Percentiles rank a stretch among this genome's conserved stretches.
Evolutionary conservation across 2,797 vertebrate species (phyloP).

Genomic region (Etheostoma nigrum): DNA sequence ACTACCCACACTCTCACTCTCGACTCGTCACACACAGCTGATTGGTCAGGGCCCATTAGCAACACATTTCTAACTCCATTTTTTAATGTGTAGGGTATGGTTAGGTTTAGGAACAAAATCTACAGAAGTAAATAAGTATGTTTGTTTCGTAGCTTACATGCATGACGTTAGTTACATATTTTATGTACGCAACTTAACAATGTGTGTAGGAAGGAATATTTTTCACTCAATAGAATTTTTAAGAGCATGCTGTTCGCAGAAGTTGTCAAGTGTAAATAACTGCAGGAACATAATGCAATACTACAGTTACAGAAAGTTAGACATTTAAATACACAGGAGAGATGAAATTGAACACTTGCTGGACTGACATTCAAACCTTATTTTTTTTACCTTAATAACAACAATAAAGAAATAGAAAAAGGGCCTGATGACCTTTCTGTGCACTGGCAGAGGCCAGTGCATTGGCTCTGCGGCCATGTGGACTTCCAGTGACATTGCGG

Average conservation of each 20-base stretch:
- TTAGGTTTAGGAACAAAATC: too few species aligned
- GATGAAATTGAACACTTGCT: neutral
- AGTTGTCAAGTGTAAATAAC: neutral
- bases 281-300: neutral
- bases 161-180: too few species aligned
- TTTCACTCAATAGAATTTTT: neutral
- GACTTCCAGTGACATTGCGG: conserved; percentile 19
- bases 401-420: neutral
- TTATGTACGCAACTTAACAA: too few species aligned
- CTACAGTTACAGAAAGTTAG: neutral
- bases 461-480: neutral
- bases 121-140: neutral
- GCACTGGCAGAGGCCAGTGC: neutral
- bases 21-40: neutral
- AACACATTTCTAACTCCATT: too few species aligned
- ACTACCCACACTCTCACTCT: too few species aligned
- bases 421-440: neutral
- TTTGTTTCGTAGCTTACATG: too few species aligned
- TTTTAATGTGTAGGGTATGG: too few species aligned
- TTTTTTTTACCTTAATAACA: neutral
- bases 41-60: too few species aligned
- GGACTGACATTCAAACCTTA: neutral
- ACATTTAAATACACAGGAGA: neutral
- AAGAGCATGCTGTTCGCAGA: neutral
- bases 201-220: neutral